Conservation (phyloP, 2,888 invertebrate genomes). For the Brenthis ino region DNA sequence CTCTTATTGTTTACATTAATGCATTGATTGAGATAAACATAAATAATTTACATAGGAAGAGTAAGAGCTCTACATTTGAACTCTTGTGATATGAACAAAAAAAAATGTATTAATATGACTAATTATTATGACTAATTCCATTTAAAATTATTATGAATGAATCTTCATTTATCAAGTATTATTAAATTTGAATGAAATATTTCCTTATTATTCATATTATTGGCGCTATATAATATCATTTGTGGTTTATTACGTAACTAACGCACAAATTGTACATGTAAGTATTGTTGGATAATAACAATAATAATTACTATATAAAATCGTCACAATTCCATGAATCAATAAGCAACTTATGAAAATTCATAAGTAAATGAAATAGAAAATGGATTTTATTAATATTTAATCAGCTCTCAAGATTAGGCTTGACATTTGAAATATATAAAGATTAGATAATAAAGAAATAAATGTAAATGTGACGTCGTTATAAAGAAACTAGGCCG, state of each 20-base stretch:
- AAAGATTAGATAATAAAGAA: no score
- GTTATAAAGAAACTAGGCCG: conserved; percentile 57
- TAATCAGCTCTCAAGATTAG: no score
- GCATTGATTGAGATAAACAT: no score
- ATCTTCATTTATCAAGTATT: not conserved
- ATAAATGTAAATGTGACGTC: not conserved
- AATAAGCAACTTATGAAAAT: no score
- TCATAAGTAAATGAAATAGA: no score
- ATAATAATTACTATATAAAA: not conserved
- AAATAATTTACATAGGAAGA: no score
- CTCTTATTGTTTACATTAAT: no score
- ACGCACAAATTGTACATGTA: not conserved
- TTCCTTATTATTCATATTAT: conserved; percentile 15
- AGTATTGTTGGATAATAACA: not conserved
- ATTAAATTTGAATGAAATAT: conserved; percentile 4
- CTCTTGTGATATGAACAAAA: not conserved
- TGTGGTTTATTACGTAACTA: conserved; percentile 11
- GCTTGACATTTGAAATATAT: no score
- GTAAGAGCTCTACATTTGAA: no score
- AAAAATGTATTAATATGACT: not conserved
- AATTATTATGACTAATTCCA: not conserved
- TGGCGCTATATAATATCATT: not conserved
- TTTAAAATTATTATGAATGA: conserved; percentile 18
- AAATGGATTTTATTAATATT: no score
- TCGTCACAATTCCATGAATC: no score